Percentiles rank a stretch among this genome's conserved stretches.
These are phyloP conservation scores for Pygoscelis antarcticus DNA, from an alignment of 2,113 vertebrate species.

Conservation along the genomic window DNA sequence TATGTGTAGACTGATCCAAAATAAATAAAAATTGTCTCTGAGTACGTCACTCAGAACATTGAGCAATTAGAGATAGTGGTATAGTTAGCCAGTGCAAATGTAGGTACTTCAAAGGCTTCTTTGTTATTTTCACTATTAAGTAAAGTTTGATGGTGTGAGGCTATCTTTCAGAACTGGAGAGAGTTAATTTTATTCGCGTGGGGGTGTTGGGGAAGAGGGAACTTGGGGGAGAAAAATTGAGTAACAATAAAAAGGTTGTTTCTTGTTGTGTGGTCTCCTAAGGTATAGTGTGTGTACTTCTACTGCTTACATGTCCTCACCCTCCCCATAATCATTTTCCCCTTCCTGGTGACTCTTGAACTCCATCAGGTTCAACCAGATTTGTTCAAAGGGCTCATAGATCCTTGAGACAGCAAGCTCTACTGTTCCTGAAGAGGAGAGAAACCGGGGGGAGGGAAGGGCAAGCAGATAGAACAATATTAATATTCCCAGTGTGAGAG, in stretches of 20 bases:
- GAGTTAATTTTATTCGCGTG: not conserved
- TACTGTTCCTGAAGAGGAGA: not conserved
- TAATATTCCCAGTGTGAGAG: not conserved
- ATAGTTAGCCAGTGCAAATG: not conserved
- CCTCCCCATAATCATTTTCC: not conserved
- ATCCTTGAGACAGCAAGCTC: not conserved
- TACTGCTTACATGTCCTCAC: not conserved
- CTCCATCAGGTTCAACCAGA: not conserved
- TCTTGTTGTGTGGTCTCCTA: not conserved
- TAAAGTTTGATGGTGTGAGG: not conserved
- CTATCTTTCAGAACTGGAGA: not conserved
- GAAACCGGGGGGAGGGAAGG: too few relatives aligned
- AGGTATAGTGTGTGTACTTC: not conserved
- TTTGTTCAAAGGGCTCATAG: not conserved
- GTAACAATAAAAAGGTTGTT: not conserved
- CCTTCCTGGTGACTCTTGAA: not conserved
- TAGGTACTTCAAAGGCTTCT: not conserved
- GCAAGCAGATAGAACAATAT: not conserved
- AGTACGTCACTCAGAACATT: not conserved
- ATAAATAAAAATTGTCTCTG: slow-evolving; percentile 20
- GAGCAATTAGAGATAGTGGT: not conserved
- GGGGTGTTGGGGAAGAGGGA: not conserved
- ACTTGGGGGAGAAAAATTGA: not conserved
- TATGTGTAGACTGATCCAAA: slow-evolving; percentile 16
- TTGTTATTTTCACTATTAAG: not conserved